These are phyloP conservation scores for Myanophis thanlyinensis DNA, from an alignment of 2,113 vertebrate species.

Conservation along the genomic window DNA sequence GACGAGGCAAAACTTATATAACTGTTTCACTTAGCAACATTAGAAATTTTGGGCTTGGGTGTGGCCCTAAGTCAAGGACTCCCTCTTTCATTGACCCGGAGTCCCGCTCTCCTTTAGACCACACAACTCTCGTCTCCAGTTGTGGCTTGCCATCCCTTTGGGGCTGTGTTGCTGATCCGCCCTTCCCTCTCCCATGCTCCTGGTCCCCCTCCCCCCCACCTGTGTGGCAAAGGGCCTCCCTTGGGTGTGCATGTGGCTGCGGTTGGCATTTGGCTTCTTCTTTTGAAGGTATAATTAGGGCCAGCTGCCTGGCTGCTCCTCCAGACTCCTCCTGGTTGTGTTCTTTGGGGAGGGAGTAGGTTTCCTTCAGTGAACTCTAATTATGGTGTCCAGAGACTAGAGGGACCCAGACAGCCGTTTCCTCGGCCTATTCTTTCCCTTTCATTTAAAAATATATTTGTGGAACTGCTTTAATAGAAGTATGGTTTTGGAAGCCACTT, in stretches of 20 bases:
- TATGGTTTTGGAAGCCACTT: not conserved
- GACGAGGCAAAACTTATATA: not conserved
- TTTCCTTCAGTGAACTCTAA: constrained; percentile 10
- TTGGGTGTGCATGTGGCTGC: not conserved
- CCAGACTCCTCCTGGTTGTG: not conserved
- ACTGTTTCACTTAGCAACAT: not conserved
- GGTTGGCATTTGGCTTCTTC: not conserved
- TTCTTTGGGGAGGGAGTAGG: not conserved
- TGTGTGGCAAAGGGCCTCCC: not conserved
- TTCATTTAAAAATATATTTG: not conserved
- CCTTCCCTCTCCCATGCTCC: not conserved
- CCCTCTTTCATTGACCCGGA: not conserved
- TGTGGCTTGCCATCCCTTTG: not conserved
- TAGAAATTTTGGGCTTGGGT: not conserved
- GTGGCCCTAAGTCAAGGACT: not conserved
- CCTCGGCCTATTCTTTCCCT: not conserved
- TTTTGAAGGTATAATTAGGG: not conserved
- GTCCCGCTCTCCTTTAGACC: not conserved
- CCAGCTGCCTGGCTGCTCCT: not conserved
- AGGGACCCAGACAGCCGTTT: not conserved
- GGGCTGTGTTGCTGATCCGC: not conserved
- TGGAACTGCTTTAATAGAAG: not conserved
- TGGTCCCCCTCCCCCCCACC: not conserved
- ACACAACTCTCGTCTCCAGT: not conserved
- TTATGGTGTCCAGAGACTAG: not conserved